Conservation (phyloP, 2,797 vertebrate genomes). For the Eulemur coronatus region DNA sequence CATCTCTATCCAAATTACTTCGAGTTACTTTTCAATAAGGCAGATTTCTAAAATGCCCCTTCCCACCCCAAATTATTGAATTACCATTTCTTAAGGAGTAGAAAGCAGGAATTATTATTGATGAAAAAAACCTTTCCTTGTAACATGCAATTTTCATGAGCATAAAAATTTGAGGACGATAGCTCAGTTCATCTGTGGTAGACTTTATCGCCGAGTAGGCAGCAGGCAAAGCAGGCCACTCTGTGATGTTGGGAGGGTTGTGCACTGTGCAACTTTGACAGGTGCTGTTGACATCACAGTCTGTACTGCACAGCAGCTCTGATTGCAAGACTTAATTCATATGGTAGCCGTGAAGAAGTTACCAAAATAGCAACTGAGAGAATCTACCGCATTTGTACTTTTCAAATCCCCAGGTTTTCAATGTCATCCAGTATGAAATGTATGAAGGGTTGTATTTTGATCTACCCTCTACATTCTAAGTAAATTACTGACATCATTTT, state of each 20-base stretch:
- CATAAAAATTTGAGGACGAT: not conserved
- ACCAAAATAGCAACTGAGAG: not conserved
- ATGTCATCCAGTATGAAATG: not conserved
- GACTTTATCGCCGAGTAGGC: not conserved
- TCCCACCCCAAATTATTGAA: not conserved
- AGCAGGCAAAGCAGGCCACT: not conserved
- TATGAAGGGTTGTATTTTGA: not conserved
- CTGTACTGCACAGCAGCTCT: not conserved
- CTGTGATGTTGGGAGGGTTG: not conserved
- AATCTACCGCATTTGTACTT: not conserved
- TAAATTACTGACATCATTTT: not conserved
- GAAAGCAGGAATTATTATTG: not conserved
- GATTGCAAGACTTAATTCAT: not conserved
- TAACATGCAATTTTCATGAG: not conserved
- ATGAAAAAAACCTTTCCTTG: not conserved
- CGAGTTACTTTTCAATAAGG: not conserved
- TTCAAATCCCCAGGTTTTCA: not conserved
- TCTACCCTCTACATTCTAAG: not conserved
- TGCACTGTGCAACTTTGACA: not conserved
- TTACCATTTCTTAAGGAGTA: not conserved
- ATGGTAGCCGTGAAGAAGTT: not conserved
- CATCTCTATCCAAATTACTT: not conserved
- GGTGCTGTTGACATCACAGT: not conserved
- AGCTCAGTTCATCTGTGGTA: not conserved
- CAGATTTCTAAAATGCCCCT: not conserved